phyloP scores from a whole-genome alignment of 2,888 invertebrate species.

The Eubasilissa splendida region DNA sequence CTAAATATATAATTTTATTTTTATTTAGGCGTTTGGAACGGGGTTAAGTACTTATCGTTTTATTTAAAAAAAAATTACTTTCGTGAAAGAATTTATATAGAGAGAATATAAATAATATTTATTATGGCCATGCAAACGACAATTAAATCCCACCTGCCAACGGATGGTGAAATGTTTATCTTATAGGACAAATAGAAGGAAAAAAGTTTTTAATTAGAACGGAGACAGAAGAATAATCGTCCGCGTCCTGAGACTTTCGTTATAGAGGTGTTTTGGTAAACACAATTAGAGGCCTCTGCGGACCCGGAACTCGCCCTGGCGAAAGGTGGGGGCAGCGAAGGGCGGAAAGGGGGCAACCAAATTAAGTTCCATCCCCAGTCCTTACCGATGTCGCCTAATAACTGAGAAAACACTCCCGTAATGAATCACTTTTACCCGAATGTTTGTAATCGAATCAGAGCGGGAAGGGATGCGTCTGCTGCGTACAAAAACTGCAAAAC shows the following conservation, averaged over 20 bases:
- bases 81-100: too few relatives aligned
- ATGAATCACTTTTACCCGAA: constrained; percentile 56
- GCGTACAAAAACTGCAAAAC: neutral
- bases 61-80: too few relatives aligned
- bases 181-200: constrained; percentile 23
- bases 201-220: constrained; percentile 58
- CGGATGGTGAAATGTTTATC: constrained; percentile 23
- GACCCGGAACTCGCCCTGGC: constrained; percentile 16
- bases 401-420: constrained; percentile 57
- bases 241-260: constrained; percentile 30
- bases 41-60: too few relatives aligned
- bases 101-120: neutral
- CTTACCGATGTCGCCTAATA: constrained; percentile 50
- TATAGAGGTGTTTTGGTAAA: constrained; percentile 51
- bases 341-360: constrained; percentile 42
- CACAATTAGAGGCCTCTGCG: constrained; percentile 43
- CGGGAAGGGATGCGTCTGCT: constrained; percentile 43
- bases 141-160: constrained; percentile 21
- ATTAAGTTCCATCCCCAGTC: constrained; percentile 49
- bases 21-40: too few relatives aligned
- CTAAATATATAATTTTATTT: too few relatives aligned
- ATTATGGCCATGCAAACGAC: neutral
- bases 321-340: neutral
- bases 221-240: constrained; percentile 53
- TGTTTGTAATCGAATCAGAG: constrained; percentile 56